phyloP scores from a whole-genome alignment of 2,888 invertebrate species.

The Listrodromus nycthemerus region DNA sequence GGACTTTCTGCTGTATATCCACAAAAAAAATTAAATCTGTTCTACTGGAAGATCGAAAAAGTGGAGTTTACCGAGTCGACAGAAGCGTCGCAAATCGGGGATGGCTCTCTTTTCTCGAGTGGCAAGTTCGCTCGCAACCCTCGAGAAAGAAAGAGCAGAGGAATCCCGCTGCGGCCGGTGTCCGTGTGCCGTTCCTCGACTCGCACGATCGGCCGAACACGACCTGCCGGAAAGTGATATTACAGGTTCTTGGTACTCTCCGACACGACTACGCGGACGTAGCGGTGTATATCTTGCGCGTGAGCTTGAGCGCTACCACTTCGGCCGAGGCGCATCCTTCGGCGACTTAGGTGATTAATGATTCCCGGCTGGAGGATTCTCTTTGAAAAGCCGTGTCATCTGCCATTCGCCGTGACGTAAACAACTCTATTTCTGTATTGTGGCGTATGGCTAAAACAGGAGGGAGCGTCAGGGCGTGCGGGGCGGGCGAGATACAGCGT shows the following conservation, averaged over 20 bases:
- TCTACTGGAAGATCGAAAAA: not conserved
- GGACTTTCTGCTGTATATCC: not conserved
- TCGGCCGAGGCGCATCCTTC: constrained; percentile 63
- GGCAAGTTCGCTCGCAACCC: not conserved
- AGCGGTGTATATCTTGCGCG: constrained; percentile 34
- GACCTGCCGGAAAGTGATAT: constrained; percentile 28
- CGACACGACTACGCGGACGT: constrained; percentile 25
- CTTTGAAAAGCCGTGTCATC: constrained; percentile 73
- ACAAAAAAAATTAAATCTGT: not conserved
- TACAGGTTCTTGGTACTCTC: constrained; percentile 37
- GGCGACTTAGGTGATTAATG: constrained; percentile 71
- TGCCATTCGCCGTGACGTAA: constrained; percentile 73
- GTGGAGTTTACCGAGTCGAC: not conserved
- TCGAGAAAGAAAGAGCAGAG: not conserved
- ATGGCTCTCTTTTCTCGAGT: constrained; percentile 7
- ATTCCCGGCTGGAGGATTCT: constrained; percentile 68
- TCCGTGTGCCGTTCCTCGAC: constrained; percentile 4
- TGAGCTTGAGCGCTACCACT: constrained; percentile 42
- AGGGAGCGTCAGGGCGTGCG: constrained; percentile 40
- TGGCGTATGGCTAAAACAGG: constrained; percentile 50
- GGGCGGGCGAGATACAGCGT: constrained; percentile 8
- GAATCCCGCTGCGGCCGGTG: constrained; percentile 17
- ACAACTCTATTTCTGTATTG: constrained; percentile 72
- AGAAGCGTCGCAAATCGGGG: not conserved
- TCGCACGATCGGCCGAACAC: not conserved